phyloP scores from a whole-genome alignment of 1,140 invertebrate species.

The Microplitis demolitor region DNA sequence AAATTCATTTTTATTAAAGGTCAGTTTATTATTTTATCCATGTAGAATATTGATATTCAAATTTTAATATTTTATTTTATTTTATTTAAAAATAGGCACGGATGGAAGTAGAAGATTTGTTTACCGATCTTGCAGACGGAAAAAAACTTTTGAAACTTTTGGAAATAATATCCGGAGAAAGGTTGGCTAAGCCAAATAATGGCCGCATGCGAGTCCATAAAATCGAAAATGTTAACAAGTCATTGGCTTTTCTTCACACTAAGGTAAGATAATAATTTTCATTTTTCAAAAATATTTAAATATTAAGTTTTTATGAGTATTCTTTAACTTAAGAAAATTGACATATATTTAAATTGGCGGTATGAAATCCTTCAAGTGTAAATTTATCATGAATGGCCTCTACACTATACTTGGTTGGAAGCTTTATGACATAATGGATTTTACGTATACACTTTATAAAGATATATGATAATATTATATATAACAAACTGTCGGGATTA shows the following conservation, averaged over 20 bases:
- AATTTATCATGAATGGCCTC: conserved; percentile 36
- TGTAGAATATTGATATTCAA: background rate
- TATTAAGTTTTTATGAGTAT: background rate
- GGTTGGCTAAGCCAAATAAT: conserved; percentile 94
- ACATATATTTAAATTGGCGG: background rate
- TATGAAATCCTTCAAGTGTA: conserved; percentile 29
- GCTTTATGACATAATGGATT: conserved; percentile 49
- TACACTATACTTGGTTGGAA: conserved; percentile 30
- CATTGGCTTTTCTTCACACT: conserved; percentile 94
- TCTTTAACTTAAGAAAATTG: background rate
- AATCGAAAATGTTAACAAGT: conserved; percentile 99
- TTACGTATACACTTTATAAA: conserved; percentile 31
- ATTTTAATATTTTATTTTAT: background rate
- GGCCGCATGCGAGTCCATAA: conserved; percentile 98
- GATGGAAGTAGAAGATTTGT: conserved; percentile 97
- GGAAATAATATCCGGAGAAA: conserved; percentile 98
- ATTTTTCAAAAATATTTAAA: background rate
- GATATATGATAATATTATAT: conserved; percentile 9
- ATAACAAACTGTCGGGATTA: background rate
- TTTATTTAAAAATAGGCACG: conserved; percentile 68
- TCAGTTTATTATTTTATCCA: conserved; percentile 51
- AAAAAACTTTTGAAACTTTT: conserved; percentile 94
- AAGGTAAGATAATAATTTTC: conserved; percentile 71
- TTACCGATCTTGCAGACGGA: conserved; percentile 94
- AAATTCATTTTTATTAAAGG: conserved; percentile 97